Base-by-base conservation (phyloP, 2,113 vertebrate species). In the Sylvia atricapilla region DNA sequence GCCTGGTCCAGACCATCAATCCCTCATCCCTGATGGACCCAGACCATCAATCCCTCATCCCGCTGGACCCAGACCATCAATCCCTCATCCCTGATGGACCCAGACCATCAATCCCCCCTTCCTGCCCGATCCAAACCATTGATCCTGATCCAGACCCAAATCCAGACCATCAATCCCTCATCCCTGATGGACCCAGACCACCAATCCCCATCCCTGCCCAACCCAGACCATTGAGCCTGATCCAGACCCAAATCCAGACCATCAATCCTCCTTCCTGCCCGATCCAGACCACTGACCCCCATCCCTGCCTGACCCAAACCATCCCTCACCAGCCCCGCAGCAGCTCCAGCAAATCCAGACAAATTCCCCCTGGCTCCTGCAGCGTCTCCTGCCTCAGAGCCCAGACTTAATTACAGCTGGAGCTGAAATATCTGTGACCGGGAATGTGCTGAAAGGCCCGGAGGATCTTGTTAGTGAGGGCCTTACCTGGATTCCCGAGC, bases 391-490 rank as follows among this genome's bases (percentile, higher is more conserved):
- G 89, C 79, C 93, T 94, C 15, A 0, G 69, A 89, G 80, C 73
- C 83, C 92, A 95, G 95, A 55, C 49, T 94, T 91, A 95, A 97
- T 96, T 91, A 89, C 95, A 94, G 95, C 90, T 78, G 90, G 95
- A 95, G 93, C 92, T 95, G 97, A 44, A 41, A 33, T 75, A 6
- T 84, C 86, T 24, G 75, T 41, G 88, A 20, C 47, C 91, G 70
- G 91, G 87, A 86, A 91, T 25, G 91, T 80, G 95, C 91, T 87
- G 6, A 94, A 91, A 89, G 93, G 95, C 74, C 93, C 28, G 3
- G 80, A 94, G 94, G 85, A 91, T 93, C 95, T 94, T 18, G 93
- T 94, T 82, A 95, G 91, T 1, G 12, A 86, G 74, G 55, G 76
- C 60, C 82, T 93, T 58, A 46, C 90, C 89, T 84, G 89, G 67